These are phyloP conservation scores for Phylloscopus whistleri DNA, from an alignment of 2,113 vertebrate species.

Conservation along the genomic window DNA sequence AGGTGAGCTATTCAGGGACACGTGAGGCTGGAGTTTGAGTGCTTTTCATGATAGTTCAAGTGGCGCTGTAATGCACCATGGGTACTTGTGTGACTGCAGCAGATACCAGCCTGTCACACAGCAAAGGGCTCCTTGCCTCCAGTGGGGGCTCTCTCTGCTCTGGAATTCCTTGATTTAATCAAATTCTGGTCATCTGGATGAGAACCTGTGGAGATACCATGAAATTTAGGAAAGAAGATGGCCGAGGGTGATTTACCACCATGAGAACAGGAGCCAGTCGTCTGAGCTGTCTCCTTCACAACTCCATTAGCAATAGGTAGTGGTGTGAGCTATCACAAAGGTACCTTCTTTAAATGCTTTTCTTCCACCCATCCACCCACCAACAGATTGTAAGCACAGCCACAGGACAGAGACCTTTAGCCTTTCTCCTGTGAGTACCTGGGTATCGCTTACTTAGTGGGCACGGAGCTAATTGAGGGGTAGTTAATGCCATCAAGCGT, in stretches of 20 bases:
- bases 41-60: neutral
- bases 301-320: neutral
- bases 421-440: neutral
- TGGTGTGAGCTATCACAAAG: neutral
- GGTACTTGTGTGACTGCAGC: neutral
- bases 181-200: neutral
- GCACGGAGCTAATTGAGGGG: conserved; percentile 29
- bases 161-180: neutral
- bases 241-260: neutral
- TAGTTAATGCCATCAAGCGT: conserved; percentile 28
- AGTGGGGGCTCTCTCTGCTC: neutral
- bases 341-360: neutral
- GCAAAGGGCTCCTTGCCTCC: neutral
- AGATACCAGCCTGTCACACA: neutral
- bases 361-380: neutral
- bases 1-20: neutral
- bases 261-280: neutral
- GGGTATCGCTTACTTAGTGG: neutral
- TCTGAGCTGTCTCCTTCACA: neutral
- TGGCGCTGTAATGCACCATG: rapidly evolving
- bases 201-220: neutral
- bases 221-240: neutral
- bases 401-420: neutral
- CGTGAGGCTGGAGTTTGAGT: neutral
- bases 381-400: neutral